Percentiles rank a stretch among this genome's conserved stretches.
These are phyloP conservation scores for Eciton burchellii DNA, from an alignment of 1,140 invertebrate species.

Conservation along the genomic window DNA sequence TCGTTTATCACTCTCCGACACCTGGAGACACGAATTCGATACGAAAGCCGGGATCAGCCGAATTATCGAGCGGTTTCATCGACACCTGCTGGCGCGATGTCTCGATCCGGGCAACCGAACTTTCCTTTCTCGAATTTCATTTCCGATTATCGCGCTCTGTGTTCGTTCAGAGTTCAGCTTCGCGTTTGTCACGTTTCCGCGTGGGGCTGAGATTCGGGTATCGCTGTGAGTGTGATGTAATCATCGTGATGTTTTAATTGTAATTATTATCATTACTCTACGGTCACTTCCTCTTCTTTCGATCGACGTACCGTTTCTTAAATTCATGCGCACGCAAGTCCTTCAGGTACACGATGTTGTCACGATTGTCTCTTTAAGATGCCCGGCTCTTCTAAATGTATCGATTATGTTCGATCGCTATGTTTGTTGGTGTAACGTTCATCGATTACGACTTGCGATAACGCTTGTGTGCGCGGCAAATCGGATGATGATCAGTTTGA, in stretches of 20 bases:
- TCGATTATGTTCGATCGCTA: neutral
- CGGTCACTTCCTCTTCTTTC: neutral
- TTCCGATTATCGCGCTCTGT: neutral
- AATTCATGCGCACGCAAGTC: neutral
- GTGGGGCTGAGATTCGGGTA: neutral
- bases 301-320: neutral
- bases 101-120: neutral
- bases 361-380: too few species aligned
- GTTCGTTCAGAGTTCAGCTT: neutral
- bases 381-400: neutral
- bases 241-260: neutral
- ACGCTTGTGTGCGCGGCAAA: neutral
- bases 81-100: neutral
- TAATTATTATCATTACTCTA: neutral
- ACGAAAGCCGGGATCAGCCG: neutral
- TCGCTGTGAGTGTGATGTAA: neutral
- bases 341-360: too few species aligned
- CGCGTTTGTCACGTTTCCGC: neutral
- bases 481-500: neutral
- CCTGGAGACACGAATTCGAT: neutral
- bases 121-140: neutral
- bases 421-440: neutral
- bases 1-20: neutral
- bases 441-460: neutral
- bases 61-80: neutral